Conservation (phyloP, 2,797 vertebrate genomes). For the Cryptoprocta ferox region DNA sequence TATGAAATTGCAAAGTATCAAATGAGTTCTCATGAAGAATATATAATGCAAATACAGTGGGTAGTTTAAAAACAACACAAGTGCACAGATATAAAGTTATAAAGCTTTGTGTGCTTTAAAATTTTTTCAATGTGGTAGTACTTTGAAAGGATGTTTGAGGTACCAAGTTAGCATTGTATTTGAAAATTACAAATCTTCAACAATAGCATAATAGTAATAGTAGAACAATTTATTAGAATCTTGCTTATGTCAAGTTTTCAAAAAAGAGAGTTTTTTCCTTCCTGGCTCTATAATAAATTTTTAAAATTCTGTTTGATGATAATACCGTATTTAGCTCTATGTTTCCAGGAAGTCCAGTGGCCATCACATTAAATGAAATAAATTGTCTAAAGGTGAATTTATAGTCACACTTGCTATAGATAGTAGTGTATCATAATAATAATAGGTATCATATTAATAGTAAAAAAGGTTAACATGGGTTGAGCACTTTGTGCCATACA, state of each 20-base stretch:
- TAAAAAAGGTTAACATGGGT: background rate
- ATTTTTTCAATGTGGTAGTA: background rate
- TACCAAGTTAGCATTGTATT: background rate
- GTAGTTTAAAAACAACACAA: background rate
- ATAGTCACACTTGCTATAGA: background rate
- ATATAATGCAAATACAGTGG: background rate
- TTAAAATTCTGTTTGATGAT: background rate
- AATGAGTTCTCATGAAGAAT: background rate
- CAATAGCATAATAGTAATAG: constrained; percentile 5
- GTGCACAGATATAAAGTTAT: background rate
- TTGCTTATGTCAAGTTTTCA: constrained; percentile 40
- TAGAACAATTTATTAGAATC: background rate
- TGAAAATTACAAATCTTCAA: background rate
- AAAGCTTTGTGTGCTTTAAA: constrained; percentile 23
- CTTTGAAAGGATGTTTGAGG: background rate
- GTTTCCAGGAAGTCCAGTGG: background rate
- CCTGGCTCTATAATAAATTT: background rate
- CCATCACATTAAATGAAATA: background rate
- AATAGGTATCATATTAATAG: background rate
- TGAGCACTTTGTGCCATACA: background rate
- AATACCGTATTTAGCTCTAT: background rate
- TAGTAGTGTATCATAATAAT: background rate
- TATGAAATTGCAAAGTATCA: background rate
- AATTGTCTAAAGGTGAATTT: background rate
- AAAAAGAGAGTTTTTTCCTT: background rate